Evolutionary conservation across 2,797 vertebrate genomes (phyloP), one percentile per base, ranked within the genome.

Genomic region (Bradypodion pumilum): DNA sequence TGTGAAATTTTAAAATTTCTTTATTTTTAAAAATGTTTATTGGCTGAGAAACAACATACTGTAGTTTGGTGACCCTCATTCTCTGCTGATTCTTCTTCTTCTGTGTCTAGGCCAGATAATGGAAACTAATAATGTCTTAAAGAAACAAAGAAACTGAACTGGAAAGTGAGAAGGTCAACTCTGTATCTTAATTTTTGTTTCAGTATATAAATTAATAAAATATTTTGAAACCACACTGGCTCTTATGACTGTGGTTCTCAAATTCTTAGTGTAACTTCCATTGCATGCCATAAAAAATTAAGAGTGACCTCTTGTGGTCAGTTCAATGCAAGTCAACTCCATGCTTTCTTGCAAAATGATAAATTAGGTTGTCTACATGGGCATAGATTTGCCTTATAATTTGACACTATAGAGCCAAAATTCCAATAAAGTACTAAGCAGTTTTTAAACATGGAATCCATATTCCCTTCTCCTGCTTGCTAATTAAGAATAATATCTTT

Each of bases 251-350:
- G 52, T 19, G 56, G 42, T 35, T 62, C 40, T 63, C 72, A 72
- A 62, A 62, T 63, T 70, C 85, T 69, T 42, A 88, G 59, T 29
- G 13, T 25, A 52, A 12, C 35, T 77, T 77, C 60, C 21, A 76
- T n/a, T 44, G 7, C 7, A 82, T 83, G 85, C 42, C 77, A 7
- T 0, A 59, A 86, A 84, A 80, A 84, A 62, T 82, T 15, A 49
- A 65, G 81, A 87, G 87, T 78, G 92, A 89, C 91, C 93, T 88
- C 73, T 85, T 85, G 91, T 88, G 94, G 92, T 81, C 75, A 88
- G 46, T n/a, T 32, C 0, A 84, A 32, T 0, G 40, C 68, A 56
- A 78, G 56, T 73, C 79, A 78, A 42, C 85, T 83, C 40, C 25
- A 9, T 0, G 1, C 2, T 73, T 65, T 60, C 79, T 21, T 40